Conservation (phyloP, 2,797 vertebrate species). For the Petrocephalus sullivani region DNA sequence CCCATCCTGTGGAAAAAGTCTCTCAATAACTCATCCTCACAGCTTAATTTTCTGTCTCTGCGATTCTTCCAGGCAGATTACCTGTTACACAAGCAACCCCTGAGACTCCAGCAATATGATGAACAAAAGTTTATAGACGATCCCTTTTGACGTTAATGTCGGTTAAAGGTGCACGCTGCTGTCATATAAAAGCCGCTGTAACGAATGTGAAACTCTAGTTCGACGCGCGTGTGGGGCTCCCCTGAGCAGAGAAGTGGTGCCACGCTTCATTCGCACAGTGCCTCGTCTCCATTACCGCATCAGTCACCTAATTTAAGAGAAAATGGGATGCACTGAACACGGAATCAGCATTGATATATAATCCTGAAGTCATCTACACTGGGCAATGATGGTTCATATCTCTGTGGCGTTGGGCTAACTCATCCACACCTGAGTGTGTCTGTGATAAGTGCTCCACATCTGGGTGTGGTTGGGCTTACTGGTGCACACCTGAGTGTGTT, state of each 20-base stretch:
- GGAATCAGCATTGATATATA: neutral
- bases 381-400: neutral
- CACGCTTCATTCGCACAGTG: neutral
- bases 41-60: neutral
- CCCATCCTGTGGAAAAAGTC: neutral
- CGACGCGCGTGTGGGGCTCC: neutral
- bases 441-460: neutral
- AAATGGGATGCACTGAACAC: neutral
- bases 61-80: neutral
- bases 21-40: neutral
- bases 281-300: neutral
- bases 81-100: neutral
- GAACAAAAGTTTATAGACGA: constrained; percentile 5
- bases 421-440: neutral
- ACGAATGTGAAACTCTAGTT: neutral
- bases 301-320: neutral
- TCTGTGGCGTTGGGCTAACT: neutral
- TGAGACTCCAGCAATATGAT: neutral
- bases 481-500: neutral
- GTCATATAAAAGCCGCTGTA: neutral
- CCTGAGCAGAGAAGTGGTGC: neutral
- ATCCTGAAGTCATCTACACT: neutral
- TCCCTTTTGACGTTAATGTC: neutral
- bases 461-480: neutral
- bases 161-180: neutral